Evolutionary conservation across 2,113 vertebrate species (phyloP), one percentile per base, ranked within the genome.

Genomic region (Puffinus mauretanicus): DNA sequence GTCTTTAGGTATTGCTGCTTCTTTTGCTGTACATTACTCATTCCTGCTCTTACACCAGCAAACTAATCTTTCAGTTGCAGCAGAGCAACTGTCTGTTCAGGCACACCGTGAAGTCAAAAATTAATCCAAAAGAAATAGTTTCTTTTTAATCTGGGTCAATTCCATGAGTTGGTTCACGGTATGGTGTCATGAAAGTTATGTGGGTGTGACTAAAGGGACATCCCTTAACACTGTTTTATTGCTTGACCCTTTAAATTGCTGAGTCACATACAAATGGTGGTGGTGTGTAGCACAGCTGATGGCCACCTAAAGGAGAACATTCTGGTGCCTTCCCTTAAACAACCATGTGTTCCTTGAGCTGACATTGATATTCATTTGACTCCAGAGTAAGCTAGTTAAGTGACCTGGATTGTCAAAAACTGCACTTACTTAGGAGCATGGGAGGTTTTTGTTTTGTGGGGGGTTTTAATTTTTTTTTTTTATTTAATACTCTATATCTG

Each of bases 241-340:
- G 32, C 36, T 69, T 75, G 26, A 46, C 36, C 27, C 32, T 69
- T 80, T 62, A 62, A 61, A 18, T 44, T 51, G 49, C 27, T 1
- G 7, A 69, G 61, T 55, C 13, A 10, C 7, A 2, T 51, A 32
- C 3, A 27, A 10, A 44, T 0, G 0, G 21, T 20, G 18, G 40
- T 57, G 21, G 0, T 54, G 27, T 34, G 32, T 62, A 30, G 26
- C 16, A 22, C n/a, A 55, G 60, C 47, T 62, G 30, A 10, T 32
- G 29, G 54, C n/a, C 26, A 15, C 7, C 7, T 47, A 13, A 62
- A 51, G 29, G 69, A 34, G 38, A 54, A 25, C 1, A 3, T 72
- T 55, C 58, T 52, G 44, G 13, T 88, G 42, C 27, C 16, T 8
- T 66, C 9, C 9, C 22, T 79, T 73, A 16, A 11, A 2, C 11